Base-by-base conservation (phyloP, 2,113 vertebrate genomes). In the Embiotoca jacksoni region DNA sequence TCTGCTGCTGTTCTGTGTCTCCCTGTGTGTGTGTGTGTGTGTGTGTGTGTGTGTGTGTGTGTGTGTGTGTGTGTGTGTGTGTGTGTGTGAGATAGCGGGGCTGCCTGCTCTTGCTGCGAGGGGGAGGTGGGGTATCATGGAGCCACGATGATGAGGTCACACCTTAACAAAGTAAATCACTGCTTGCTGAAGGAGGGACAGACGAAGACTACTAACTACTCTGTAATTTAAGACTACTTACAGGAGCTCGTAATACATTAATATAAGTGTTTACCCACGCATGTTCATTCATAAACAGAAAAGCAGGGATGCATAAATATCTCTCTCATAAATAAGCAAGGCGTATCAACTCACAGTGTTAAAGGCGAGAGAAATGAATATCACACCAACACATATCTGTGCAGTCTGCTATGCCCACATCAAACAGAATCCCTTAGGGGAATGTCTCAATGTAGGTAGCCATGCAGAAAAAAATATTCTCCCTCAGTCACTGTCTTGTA, bases 91-190 rank as follows among this genome's bases (percentile, higher is more conserved):
- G 93, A 92, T 90, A 93, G 88, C 72, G 77, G 89, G 46, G 32
- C 39, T 76, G 81, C 91, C 92, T 91, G 92, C 90, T 86, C 78
- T 82, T 93, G 91, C 85, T 87, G 85, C 32, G 39, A 70, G 64
- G 90, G 89, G 94, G 92, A 96, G 94, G 94, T 94, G 95, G 92
- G 92, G 91, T 94, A 92, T 94, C 91, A 92, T 90, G 91, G 92
- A 93, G 94, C 91, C 94, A 95, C 94, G 94, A 96, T 92, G 96
- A 95, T 96, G 96, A 97, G 96, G 96, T 97, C 96, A 97, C 95
- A 95, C 93, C 95, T 95, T 93, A 95, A 95, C 94, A 95, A 95
- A 96, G 95, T 96, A 96, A 96, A 96, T 96, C 94, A 94, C 93
- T 60, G 79, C 93, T 96, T 92, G 94, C 93, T 89, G 88, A 92